These are phyloP conservation scores for Amphiprion ocellaris DNA, from an alignment of 2,113 vertebrate species.

Conservation along the genomic window DNA sequence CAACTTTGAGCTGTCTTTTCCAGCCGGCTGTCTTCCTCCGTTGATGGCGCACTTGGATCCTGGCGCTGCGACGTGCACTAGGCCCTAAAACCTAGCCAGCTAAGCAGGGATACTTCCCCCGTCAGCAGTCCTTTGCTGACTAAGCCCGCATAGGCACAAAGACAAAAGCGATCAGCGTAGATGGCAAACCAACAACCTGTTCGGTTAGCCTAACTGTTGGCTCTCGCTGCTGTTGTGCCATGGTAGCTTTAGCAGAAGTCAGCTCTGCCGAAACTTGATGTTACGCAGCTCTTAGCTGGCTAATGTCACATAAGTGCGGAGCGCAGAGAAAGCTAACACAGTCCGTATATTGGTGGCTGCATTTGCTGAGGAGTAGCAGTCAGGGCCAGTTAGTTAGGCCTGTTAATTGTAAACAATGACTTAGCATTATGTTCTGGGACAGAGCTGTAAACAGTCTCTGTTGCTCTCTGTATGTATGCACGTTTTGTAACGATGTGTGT, in stretches of 20 bases:
- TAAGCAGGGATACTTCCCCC: constrained; percentile 67
- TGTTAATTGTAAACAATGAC: constrained; percentile 24
- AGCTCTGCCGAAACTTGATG: constrained; percentile 9
- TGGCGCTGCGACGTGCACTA: constrained; percentile 69
- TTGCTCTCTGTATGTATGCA: constrained; percentile 7
- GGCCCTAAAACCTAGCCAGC: constrained; percentile 78
- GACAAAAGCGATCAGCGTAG: constrained; percentile 60
- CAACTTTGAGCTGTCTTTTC: constrained; percentile 45
- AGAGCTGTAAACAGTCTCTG: constrained; percentile 1
- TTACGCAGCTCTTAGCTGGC: constrained; percentile 9
- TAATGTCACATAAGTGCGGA: constrained; percentile 12
- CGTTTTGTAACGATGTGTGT: constrained; percentile 27
- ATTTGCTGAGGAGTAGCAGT: no score
- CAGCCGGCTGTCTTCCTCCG: constrained; percentile 16
- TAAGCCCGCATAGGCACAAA: constrained; percentile 61
- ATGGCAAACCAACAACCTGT: background rate
- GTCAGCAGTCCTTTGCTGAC: constrained; percentile 74
- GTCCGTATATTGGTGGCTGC: no score
- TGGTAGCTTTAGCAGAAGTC: background rate
- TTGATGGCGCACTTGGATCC: constrained; percentile 76
- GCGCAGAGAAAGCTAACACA: background rate
- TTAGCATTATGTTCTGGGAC: background rate
- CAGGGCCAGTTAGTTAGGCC: background rate
- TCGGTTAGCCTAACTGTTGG: background rate
- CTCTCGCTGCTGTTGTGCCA: background rate